These are phyloP conservation scores for Manduca sexta DNA, from an alignment of 1,140 invertebrate species.

Conservation along the genomic window DNA sequence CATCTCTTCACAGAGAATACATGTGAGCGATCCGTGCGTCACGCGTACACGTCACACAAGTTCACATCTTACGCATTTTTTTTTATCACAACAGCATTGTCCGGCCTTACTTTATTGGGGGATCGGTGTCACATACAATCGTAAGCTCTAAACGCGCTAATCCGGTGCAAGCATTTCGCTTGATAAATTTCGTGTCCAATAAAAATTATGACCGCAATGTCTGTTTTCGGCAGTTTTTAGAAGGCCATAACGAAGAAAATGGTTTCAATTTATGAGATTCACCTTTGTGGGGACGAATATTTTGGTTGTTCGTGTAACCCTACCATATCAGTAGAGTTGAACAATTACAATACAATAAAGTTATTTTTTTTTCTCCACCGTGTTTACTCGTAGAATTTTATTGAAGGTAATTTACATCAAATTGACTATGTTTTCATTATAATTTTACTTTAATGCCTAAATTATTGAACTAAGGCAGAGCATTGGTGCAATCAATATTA, in stretches of 20 bases:
- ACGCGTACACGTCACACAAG: conserved; percentile 30
- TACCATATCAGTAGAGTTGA: conserved; percentile 11
- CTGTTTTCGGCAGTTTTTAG: background rate
- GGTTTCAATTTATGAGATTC: conserved; percentile 15
- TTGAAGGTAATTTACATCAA: conserved; percentile 7
- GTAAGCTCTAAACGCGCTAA: conserved; percentile 12
- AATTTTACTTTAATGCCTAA: background rate
- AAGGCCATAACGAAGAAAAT: conserved; percentile 4
- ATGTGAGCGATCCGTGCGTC: conserved; percentile 19
- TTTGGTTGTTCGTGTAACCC: conserved; percentile 3
- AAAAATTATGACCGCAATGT: conserved; percentile 8
- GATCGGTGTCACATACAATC: conserved; percentile 44
- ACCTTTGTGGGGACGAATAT: conserved; percentile 11
- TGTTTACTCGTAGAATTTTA: conserved; percentile 1
- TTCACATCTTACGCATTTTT: conserved; percentile 42
- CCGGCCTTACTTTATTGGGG: conserved; percentile 49
- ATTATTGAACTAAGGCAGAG: background rate
- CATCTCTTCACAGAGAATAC: conserved; percentile 46
- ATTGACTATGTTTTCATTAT: background rate
- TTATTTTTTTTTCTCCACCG: conserved; percentile 4
- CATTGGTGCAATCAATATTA: no score
- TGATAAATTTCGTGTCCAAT: conserved; percentile 7
- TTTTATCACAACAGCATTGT: conserved; percentile 52
- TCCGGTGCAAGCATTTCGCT: background rate
- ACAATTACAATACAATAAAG: conserved; percentile 14